Conservation (phyloP, 2,888 invertebrate genomes). For the Brenthis ino region DNA sequence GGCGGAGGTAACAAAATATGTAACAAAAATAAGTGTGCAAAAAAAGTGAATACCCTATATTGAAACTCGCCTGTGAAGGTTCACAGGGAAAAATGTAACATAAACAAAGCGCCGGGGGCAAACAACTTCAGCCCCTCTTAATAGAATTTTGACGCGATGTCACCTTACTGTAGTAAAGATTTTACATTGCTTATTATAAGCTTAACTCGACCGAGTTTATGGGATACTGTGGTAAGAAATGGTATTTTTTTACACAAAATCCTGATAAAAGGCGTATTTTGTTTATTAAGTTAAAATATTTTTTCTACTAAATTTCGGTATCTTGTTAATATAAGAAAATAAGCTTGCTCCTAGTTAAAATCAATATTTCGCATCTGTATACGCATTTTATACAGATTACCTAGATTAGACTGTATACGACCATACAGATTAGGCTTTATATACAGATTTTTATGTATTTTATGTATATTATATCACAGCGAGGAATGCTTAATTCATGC, state of each 20-base stretch:
- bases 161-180: constrained; percentile 61
- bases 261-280: constrained; percentile 7
- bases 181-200: constrained; percentile 48
- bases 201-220: constrained; percentile 29
- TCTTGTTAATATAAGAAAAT: no score
- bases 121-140: constrained; percentile 69
- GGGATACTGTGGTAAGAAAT: constrained; percentile 9
- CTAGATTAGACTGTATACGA: no score
- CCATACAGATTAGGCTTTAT: no score
- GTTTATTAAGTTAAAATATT: constrained; percentile 8
- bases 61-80: constrained; percentile 44
- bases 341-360: no score
- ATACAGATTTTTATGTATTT: no score
- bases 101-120: constrained; percentile 62
- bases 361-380: no score
- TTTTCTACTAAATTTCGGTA: not conserved
- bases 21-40: constrained; percentile 47
- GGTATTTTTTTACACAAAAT: constrained; percentile 12
- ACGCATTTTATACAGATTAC: no score
- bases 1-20: constrained; percentile 26
- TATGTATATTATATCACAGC: no score
- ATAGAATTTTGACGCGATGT: constrained; percentile 66
- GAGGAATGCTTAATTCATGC: no score
- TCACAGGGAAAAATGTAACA: constrained; percentile 65
- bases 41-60: constrained; percentile 44